Conservation (phyloP, 2,797 vertebrate genomes). For the Pseudomugil tenellus region DNA sequence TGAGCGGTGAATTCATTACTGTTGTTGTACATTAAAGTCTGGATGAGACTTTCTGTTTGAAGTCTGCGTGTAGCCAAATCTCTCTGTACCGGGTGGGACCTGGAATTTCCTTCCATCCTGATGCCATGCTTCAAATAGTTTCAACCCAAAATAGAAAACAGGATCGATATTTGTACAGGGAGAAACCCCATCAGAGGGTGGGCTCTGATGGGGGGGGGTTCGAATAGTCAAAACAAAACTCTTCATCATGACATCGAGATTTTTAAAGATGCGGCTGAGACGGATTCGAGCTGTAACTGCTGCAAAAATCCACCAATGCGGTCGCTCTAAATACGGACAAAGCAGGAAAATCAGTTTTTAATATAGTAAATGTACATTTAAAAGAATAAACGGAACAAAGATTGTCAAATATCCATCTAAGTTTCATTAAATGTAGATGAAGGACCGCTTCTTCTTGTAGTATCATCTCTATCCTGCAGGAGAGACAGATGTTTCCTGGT, state of each 20-base stretch:
- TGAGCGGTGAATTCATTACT: conserved; percentile 20
- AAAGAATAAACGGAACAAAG: too few species aligned
- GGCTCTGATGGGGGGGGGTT: too few species aligned
- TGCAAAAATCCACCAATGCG: background rate
- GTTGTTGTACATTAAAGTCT: conserved; percentile 14
- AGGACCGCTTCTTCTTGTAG: too few species aligned
- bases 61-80: background rate
- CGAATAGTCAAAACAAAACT: background rate
- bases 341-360: too few species aligned
- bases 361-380: too few species aligned
- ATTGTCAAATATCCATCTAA: too few species aligned
- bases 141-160: background rate
- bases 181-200: too few species aligned
- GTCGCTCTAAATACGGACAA: too few species aligned
- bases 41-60: background rate
- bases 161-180: background rate
- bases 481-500: too few species aligned
- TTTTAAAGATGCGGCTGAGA: background rate
- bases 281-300: too few species aligned
- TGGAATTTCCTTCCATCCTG: background rate
- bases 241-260: background rate
- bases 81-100: background rate
- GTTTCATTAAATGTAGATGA: too few species aligned
- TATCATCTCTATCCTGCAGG: too few species aligned
- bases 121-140: background rate